Percentiles rank a stretch among this genome's conserved stretches.
phyloP scores from a whole-genome alignment of 1,140 invertebrate species.

The Drosophila subobscura region DNA sequence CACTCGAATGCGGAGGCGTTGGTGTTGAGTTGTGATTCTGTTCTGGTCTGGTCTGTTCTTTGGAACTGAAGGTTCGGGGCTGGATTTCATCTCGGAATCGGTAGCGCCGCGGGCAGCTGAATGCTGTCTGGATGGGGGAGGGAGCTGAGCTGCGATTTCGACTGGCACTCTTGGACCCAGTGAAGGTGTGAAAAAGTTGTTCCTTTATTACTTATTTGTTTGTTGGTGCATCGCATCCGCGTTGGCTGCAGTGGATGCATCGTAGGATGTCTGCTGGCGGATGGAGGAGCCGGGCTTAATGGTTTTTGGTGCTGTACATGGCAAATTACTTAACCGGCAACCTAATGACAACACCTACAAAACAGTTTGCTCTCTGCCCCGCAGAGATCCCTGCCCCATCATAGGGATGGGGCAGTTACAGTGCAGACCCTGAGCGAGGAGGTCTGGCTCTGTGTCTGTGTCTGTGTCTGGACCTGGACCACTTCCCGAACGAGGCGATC shows the following conservation, averaged over 20 bases:
- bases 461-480: not conserved
- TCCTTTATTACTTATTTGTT: slow-evolving; percentile 43
- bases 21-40: slow-evolving; percentile 25
- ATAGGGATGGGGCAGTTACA: too few relatives aligned
- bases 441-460: slow-evolving; percentile 11
- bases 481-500: slow-evolving; percentile 53
- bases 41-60: not conserved
- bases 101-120: slow-evolving; percentile 60
- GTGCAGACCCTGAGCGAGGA: not conserved
- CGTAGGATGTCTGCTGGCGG: not conserved
- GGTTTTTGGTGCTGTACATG: slow-evolving; percentile 62
- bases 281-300: slow-evolving; percentile 49
- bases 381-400: too few relatives aligned
- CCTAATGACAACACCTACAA: slow-evolving; percentile 76
- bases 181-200: slow-evolving; percentile 60
- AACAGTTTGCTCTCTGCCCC: slow-evolving; percentile 16
- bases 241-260: not conserved
- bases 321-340: slow-evolving; percentile 75
- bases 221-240: not conserved
- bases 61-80: not conserved
- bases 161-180: not conserved
- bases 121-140: not conserved
- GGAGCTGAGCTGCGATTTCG: not conserved
- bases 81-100: slow-evolving; percentile 40
- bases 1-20: slow-evolving; percentile 45